Evolutionary conservation across 2,113 vertebrate genomes (phyloP).

Genomic region (Sphaerodactylus townsendi): DNA sequence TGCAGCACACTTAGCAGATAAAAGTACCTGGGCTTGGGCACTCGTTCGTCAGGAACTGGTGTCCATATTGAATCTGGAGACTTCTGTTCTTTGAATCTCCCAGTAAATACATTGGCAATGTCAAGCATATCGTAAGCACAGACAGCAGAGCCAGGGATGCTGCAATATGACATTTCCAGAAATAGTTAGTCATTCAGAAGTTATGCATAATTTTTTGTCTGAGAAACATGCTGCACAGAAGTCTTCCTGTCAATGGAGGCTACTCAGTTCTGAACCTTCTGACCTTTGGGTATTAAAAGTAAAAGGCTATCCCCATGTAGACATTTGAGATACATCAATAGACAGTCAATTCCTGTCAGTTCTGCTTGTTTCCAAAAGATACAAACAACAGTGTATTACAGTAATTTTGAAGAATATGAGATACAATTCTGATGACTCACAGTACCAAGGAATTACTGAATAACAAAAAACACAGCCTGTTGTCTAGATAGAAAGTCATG

Average conservation of each 20-base stretch:
- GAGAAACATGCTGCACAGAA: conserved; percentile 55
- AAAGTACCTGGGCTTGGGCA: conserved; percentile 92
- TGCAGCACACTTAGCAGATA: not conserved
- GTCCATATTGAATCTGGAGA: conserved; percentile 98
- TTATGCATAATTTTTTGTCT: conserved; percentile 41
- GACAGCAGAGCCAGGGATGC: conserved; percentile 97
- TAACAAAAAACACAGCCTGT: conserved; percentile 17
- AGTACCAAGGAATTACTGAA: not conserved
- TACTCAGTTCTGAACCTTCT: conserved; percentile 45
- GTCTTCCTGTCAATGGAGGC: conserved; percentile 39
- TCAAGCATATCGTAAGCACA: conserved; percentile 98
- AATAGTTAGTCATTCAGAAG: conserved; percentile 61
- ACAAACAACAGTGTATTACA: conserved; percentile 39
- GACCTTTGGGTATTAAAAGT: conserved; percentile 35
- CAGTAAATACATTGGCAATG: conserved; percentile 91
- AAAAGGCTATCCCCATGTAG: conserved; percentile 47
- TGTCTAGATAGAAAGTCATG: conserved; percentile 20
- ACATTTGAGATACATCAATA: conserved; percentile 27
- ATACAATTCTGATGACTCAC: conserved; percentile 9
- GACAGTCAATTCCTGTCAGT: conserved; percentile 38
- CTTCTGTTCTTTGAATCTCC: conserved; percentile 98
- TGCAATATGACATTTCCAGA: conserved; percentile 73
- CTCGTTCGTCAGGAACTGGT: conserved; percentile 92
- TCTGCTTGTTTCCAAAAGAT: conserved; percentile 36
- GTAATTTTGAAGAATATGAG: conserved; percentile 26